A percentile compares a stretch with the other conserved stretches of the same genome.
phyloP scores from a whole-genome alignment of 23 tunicate species.

The Ascidia mentula region DNA sequence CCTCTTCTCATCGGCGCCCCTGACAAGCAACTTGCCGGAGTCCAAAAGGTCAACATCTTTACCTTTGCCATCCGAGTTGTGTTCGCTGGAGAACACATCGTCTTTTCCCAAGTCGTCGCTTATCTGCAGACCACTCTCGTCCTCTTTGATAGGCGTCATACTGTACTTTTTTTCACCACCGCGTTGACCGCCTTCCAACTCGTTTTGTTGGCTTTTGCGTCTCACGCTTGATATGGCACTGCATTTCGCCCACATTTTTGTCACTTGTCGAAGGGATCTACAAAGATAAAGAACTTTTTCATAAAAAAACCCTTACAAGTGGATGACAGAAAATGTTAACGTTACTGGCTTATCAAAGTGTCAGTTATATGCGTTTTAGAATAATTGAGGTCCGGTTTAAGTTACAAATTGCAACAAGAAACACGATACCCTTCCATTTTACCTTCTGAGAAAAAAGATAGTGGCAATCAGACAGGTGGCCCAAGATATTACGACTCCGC shows the following conservation, averaged over 20 bases:
- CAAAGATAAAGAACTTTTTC: too few relatives aligned
- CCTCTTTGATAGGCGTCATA: not conserved
- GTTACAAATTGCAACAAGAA: too few relatives aligned
- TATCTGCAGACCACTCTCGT: not conserved
- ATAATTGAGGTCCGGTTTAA: too few relatives aligned
- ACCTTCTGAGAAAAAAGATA: slow-evolving; percentile 60
- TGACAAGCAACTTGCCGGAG: not conserved
- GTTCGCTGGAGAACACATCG: not conserved
- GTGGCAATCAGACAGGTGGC: slow-evolving; percentile 35
- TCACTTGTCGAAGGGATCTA: slow-evolving; percentile 36
- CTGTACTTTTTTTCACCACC: not conserved
- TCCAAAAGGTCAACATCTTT: not conserved
- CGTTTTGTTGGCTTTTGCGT: not conserved
- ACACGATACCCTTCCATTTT: not conserved
- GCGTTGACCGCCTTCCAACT: not conserved
- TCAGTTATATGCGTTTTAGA: too few relatives aligned
- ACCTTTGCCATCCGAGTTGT: not conserved
- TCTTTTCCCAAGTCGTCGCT: slow-evolving; percentile 6
- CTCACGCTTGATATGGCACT: not conserved
- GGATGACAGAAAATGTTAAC: too few relatives aligned
- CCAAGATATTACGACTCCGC: slow-evolving; percentile 61
- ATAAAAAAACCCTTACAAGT: too few relatives aligned
- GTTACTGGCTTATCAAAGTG: too few relatives aligned
- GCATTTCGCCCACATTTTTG: slow-evolving; percentile 36
- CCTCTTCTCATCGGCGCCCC: not conserved